Percentiles rank a stretch among this genome's conserved stretches.
Conservation (phyloP, 2,888 invertebrate genomes). For the Coremacera marginata region DNA sequence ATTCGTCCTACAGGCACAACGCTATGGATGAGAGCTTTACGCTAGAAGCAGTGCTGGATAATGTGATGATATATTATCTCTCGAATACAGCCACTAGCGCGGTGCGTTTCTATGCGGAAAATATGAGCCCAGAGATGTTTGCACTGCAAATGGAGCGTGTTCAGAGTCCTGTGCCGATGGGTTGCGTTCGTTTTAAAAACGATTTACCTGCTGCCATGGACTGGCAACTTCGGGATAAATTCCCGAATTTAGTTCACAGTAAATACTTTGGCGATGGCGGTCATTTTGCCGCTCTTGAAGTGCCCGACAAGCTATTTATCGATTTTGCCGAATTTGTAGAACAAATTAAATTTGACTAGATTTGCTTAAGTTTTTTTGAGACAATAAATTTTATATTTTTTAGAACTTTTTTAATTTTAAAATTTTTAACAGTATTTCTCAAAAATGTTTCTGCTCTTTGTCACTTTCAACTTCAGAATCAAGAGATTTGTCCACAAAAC, state of each 20-base stretch:
- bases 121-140: slow-evolving; percentile 56
- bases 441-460: too few species aligned
- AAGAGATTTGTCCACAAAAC: too few species aligned
- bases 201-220: slow-evolving; percentile 76
- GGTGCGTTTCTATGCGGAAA: slow-evolving; percentile 78
- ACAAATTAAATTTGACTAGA: slow-evolving; percentile 55
- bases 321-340: slow-evolving; percentile 77
- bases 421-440: too few species aligned
- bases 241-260: slow-evolving; percentile 76
- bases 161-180: slow-evolving; percentile 78
- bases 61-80: slow-evolving; percentile 85
- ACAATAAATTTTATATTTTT: too few species aligned
- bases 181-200: slow-evolving; percentile 79
- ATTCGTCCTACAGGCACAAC: slow-evolving; percentile 67
- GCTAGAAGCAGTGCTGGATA: slow-evolving; percentile 74
- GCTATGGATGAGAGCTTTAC: slow-evolving; percentile 69
- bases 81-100: slow-evolving; percentile 79
- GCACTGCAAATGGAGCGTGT: slow-evolving; percentile 69
- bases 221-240: slow-evolving; percentile 73
- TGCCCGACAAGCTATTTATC: slow-evolving; percentile 77
- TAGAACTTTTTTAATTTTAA: too few species aligned
- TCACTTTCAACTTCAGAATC: too few species aligned
- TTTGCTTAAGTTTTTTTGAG: not conserved
- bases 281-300: slow-evolving; percentile 88
- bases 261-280: slow-evolving; percentile 79